A percentile compares a stretch with the other conserved stretches of the same genome.
phyloP scores from a whole-genome alignment of 1,140 invertebrate species.

The Manduca sexta region DNA sequence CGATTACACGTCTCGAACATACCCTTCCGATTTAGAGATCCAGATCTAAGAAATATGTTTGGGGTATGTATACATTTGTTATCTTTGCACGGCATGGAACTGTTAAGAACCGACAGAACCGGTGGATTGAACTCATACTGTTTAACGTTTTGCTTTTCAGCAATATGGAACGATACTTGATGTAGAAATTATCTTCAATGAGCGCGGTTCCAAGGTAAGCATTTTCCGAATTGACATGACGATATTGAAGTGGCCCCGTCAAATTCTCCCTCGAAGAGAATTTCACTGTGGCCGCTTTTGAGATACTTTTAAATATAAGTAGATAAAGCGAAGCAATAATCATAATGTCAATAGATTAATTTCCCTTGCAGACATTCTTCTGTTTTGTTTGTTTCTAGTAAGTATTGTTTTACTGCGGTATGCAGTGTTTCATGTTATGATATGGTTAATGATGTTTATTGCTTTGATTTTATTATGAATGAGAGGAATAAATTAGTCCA shows the following conservation, averaged over 20 bases:
- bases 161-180: slow-evolving; percentile 98
- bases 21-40: slow-evolving; percentile 98
- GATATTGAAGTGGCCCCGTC: slow-evolving; percentile 39
- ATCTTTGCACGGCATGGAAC: slow-evolving; percentile 28
- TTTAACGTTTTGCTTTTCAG: slow-evolving; percentile 79
- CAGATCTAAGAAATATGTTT: slow-evolving; percentile 97
- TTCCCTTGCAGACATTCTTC: too few relatives aligned
- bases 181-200: slow-evolving; percentile 99
- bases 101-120: background rate
- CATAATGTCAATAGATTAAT: too few relatives aligned
- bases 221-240: slow-evolving; percentile 18
- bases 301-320: too few relatives aligned
- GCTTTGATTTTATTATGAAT: too few relatives aligned
- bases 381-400: too few relatives aligned
- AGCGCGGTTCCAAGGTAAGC: slow-evolving; percentile 99
- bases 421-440: too few relatives aligned
- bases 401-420: too few relatives aligned
- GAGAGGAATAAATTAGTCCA: too few relatives aligned
- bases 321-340: too few relatives aligned
- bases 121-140: background rate
- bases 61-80: slow-evolving; percentile 83
- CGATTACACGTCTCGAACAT: slow-evolving; percentile 98
- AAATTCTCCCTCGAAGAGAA: slow-evolving; percentile 26
- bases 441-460: too few relatives aligned
- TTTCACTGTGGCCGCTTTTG: slow-evolving; percentile 47